Evolutionary conservation across 2,888 invertebrate species (phyloP).

Genomic region (Amitus sp.): DNA sequence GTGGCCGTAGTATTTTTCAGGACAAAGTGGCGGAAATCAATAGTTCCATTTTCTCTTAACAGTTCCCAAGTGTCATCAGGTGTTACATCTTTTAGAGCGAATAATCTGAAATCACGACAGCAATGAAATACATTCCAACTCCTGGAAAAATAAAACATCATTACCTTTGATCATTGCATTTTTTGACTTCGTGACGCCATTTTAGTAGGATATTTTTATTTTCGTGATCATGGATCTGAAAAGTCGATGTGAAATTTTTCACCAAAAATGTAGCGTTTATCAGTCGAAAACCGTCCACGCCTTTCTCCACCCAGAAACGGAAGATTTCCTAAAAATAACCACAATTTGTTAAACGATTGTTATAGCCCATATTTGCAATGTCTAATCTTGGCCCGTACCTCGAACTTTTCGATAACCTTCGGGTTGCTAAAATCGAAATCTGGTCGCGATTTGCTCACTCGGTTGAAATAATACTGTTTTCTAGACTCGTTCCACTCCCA

Average conservation of each 20-base stretch:
- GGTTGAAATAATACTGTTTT: constrained; percentile 81
- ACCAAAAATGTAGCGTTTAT: constrained; percentile 75
- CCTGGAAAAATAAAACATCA: too few relatives aligned
- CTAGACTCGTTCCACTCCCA: constrained; percentile 77
- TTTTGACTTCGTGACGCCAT: constrained; percentile 73
- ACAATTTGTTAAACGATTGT: constrained; percentile 5
- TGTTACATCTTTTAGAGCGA: constrained; percentile 56
- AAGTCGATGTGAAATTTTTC: constrained; percentile 68
- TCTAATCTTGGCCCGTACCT: constrained; percentile 48
- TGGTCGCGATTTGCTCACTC: constrained; percentile 75
- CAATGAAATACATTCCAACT: too few relatives aligned
- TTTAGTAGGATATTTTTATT: constrained; percentile 71
- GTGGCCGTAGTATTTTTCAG: constrained; percentile 48
- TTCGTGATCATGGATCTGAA: too few relatives aligned
- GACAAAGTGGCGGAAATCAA: too few relatives aligned
- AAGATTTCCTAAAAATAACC: constrained; percentile 71
- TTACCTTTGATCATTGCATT: constrained; percentile 66
- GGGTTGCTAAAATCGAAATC: constrained; percentile 85
- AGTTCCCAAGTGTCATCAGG: too few relatives aligned
- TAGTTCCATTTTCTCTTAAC: too few relatives aligned
- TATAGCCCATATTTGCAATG: too few relatives aligned
- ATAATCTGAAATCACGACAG: constrained; percentile 49
- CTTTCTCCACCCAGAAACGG: constrained; percentile 77
- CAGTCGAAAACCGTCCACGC: constrained; percentile 85
- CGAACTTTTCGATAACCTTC: constrained; percentile 73